A percentile compares a stretch with the other conserved stretches of the same genome.
Conservation (phyloP, 2,113 vertebrate species). For the Hipposideros armiger region DNA sequence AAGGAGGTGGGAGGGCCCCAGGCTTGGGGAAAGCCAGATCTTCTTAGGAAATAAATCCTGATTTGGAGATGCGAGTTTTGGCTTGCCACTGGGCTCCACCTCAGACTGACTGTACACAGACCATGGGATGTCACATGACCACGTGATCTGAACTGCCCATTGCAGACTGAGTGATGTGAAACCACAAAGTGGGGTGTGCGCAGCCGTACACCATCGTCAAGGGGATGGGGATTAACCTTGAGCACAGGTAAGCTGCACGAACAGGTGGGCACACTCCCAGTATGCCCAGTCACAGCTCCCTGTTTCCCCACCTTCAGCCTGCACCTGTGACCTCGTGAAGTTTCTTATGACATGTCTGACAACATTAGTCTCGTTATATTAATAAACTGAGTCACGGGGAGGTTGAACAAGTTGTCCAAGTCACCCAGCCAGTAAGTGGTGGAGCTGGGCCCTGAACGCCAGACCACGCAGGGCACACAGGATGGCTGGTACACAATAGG, state of each 20-base stretch:
- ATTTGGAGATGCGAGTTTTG: neutral
- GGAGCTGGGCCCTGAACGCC: neutral
- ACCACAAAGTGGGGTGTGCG: neutral
- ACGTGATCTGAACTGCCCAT: neutral
- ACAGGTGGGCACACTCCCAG: neutral
- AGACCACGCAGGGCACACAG: neutral
- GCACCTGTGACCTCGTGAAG: neutral
- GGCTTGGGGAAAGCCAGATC: neutral
- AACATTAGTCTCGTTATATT: neutral
- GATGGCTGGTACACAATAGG: accelerated
- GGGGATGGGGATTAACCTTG: neutral
- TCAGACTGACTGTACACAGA: neutral
- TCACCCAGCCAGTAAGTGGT: neutral
- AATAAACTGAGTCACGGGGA: neutral
- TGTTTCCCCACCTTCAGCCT: neutral
- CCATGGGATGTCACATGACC: neutral
- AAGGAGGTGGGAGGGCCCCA: accelerated
- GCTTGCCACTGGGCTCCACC: neutral
- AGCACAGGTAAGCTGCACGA: neutral
- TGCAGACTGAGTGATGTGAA: neutral
- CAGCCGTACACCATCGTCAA: accelerated
- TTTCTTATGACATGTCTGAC: neutral
- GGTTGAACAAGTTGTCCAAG: neutral
- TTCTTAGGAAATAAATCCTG: neutral
- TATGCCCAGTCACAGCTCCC: accelerated